Percentiles rank a stretch among this genome's conserved stretches.
Conservation (phyloP, 1,140 invertebrate genomes). For the Temnothorax longispinosus region DNA sequence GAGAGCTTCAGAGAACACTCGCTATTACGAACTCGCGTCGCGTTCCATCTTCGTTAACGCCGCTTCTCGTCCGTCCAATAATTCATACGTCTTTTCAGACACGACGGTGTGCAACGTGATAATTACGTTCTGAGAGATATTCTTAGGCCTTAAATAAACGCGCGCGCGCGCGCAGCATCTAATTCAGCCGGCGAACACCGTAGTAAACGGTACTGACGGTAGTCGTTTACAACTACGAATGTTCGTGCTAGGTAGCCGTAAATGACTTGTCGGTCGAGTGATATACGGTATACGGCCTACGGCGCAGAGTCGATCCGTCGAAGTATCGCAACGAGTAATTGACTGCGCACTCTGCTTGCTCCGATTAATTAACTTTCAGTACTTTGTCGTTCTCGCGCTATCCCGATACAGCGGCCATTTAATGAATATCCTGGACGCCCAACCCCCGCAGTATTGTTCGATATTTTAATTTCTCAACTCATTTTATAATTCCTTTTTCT, state of each 20-base stretch:
- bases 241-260: constrained; percentile 18
- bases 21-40: constrained; percentile 25
- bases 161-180: neutral
- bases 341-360: constrained; percentile 28
- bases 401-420: neutral
- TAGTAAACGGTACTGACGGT: neutral
- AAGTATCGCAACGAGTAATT: constrained; percentile 48
- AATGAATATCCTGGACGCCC: neutral
- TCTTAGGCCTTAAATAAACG: constrained; percentile 19
- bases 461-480: neutral
- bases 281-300: constrained; percentile 9
- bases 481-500: neutral
- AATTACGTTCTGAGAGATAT: constrained; percentile 37
- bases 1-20: constrained; percentile 24
- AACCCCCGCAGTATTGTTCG: neutral
- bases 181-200: constrained; percentile 12
- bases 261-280: constrained; percentile 29
- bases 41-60: constrained; percentile 39
- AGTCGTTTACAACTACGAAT: neutral
- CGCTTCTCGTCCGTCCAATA: constrained; percentile 42
- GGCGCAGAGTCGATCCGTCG: constrained; percentile 24
- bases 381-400: neutral
- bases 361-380: constrained; percentile 50
- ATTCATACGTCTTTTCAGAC: constrained; percentile 45
- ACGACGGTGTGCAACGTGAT: neutral